Percentiles rank a stretch among this genome's conserved stretches.
Conservation (phyloP, 2,888 invertebrate genomes). For the Mimumesa dahlbomi region DNA sequence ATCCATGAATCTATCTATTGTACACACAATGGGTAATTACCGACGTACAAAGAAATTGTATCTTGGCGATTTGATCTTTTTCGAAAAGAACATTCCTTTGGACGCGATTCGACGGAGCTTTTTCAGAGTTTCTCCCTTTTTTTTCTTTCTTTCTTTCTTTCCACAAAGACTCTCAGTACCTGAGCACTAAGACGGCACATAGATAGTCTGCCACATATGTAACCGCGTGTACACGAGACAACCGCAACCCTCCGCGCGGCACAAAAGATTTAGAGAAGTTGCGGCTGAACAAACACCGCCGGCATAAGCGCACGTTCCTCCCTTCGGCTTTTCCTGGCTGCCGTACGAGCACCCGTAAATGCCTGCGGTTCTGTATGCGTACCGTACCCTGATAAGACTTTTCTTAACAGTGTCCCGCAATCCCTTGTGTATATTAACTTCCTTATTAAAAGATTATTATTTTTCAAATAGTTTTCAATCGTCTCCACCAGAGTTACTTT, state of each 20-base stretch:
- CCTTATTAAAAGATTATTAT: not conserved
- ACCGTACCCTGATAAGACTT: conserved; percentile 43
- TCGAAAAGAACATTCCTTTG: no score
- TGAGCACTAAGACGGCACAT: conserved; percentile 37
- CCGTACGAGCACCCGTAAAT: conserved; percentile 38
- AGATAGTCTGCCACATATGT: conserved; percentile 56
- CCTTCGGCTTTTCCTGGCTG: conserved; percentile 62
- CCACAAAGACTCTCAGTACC: conserved; percentile 20
- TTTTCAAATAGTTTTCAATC: no score
- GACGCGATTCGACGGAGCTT: not conserved
- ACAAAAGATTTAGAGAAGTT: conserved; percentile 80
- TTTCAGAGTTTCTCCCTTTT: not conserved
- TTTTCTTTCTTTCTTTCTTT: conserved; percentile 3
- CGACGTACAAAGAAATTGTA: no score
- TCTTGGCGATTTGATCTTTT: no score
- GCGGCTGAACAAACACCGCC: conserved; percentile 80
- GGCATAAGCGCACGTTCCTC: conserved; percentile 69
- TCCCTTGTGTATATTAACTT: conserved; percentile 10
- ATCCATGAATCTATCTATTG: no score
- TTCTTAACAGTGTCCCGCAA: conserved; percentile 33
- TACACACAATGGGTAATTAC: no score
- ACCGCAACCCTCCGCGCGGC: conserved; percentile 67
- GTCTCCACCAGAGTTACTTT: no score
- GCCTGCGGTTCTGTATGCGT: conserved; percentile 29
- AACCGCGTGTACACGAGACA: conserved; percentile 60